Evolutionary conservation across 1,140 invertebrate genomes (phyloP), one percentile per base, ranked within the genome.

Genomic region (Acromyrmex heyeri): DNA sequence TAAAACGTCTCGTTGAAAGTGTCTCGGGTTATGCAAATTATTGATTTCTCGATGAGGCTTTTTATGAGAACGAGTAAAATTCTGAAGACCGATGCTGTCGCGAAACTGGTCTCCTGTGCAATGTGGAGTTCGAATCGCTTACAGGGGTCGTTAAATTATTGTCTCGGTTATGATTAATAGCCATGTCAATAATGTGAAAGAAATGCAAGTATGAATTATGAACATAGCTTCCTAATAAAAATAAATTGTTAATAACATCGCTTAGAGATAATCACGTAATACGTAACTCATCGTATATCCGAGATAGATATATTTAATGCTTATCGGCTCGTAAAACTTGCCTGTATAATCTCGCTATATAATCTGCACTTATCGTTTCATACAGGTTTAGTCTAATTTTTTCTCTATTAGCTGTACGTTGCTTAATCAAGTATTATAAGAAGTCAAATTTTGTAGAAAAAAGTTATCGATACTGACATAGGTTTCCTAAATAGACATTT

Each of bases 11-110:
- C 38, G 8, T 61, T 82, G 24, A 61, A 48, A 75, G 7, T 72
- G 12, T 34, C 57, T 48, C 38, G 53, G 2, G 7, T 18, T 73
- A 75, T 75, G 69, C 55, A 61, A 83, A 83, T 83, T 30, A 18
- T 1, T 38, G 0, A n/a, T 48, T 82, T 72, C 38, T 44, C 67
- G 14, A 73, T 18, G 48, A 3, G 24, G 16, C 5, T 18, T 61
- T 34, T 14, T 48, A 62, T 57, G 8, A n/a, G 4, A 48, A 48
- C 55, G 7, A 12, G 24, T 2, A 38, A 50, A 30, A 21, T 57
- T 72, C 6, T 14, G 5, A 57, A 70, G 24, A 48, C 14, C 14
- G 2, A 38, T 73, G 16, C 3, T n/a, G n/a, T 48, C 1, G 57
- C 5, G 21, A 44, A 81, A 24, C 3, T n/a, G n/a, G 57, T 72